Percentiles rank a stretch among this genome's conserved stretches.
Evolutionary conservation across 2,888 invertebrate species (phyloP).

Genomic region (Lepidocyrtoides sp.): DNA sequence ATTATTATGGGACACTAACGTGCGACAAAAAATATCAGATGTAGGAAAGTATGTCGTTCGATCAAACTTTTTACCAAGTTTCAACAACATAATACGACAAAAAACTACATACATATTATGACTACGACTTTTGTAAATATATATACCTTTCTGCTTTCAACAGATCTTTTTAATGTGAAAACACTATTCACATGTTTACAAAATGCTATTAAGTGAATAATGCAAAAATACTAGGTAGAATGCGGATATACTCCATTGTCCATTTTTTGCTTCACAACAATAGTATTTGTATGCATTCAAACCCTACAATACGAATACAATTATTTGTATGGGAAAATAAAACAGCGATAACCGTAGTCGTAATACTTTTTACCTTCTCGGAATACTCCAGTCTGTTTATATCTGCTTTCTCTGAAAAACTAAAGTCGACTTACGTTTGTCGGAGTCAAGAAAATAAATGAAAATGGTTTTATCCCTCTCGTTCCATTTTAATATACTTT

Average conservation of each 20-base stretch:
- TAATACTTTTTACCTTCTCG: not conserved
- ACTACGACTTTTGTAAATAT: not conserved
- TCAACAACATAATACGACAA: not conserved
- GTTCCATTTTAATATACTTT: not conserved
- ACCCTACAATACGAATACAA: not conserved
- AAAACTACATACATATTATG: not conserved
- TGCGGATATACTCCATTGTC: not conserved
- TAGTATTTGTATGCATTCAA: not conserved
- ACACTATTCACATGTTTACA: not conserved
- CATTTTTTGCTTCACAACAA: not conserved
- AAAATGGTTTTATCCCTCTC: slow-evolving; percentile 9
- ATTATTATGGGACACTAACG: slow-evolving; percentile 73
- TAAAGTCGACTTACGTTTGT: not conserved
- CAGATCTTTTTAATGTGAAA: not conserved
- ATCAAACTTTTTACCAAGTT: slow-evolving; percentile 69
- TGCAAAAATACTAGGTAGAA: not conserved
- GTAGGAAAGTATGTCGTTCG: slow-evolving; percentile 77
- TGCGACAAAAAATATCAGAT: slow-evolving; percentile 74
- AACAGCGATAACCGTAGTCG: not conserved
- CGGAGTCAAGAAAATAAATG: slow-evolving; percentile 7
- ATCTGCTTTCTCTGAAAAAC: not conserved
- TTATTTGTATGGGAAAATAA: not conserved
- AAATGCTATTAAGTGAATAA: not conserved
- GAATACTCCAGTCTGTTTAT: not conserved
- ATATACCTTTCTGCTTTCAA: not conserved